phyloP scores from a whole-genome alignment of 2,113 vertebrate species.

The Hippocampus mohnikei region DNA sequence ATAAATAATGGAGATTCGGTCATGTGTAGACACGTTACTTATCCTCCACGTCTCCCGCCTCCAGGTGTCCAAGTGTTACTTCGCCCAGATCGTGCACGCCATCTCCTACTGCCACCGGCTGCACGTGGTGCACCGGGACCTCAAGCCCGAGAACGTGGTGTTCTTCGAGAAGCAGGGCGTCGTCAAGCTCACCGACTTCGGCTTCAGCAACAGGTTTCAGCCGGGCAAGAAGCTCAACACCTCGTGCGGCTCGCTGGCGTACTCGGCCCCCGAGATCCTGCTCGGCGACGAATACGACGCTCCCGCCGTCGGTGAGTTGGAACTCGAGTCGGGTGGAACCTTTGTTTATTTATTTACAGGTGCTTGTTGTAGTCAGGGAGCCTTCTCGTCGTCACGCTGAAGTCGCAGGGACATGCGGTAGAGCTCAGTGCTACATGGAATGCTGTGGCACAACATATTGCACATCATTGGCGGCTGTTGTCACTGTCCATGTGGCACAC shows the following conservation, averaged over 20 bases:
- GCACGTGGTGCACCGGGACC: conserved; percentile 94
- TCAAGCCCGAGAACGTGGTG: conserved; percentile 98
- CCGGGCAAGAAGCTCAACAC: conserved; percentile 93
- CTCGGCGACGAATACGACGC: conserved; percentile 97
- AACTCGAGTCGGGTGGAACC: neutral
- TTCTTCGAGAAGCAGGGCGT: conserved; percentile 98
- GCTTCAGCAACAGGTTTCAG: conserved; percentile 98
- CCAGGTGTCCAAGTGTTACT: conserved; percentile 94
- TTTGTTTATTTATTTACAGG: neutral
- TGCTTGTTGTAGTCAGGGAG: neutral
- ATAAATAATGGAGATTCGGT: too few species aligned
- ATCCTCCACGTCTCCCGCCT: neutral
- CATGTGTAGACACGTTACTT: too few species aligned
- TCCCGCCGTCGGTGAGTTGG: conserved; percentile 82
- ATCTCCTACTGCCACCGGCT: conserved; percentile 98
- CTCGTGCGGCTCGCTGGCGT: conserved; percentile 95
- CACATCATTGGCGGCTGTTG: neutral
- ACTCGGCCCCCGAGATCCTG: conserved; percentile 95
- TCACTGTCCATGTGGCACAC: neutral
- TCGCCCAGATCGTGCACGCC: conserved; percentile 96
- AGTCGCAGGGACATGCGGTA: too few species aligned
- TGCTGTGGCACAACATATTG: too few species aligned
- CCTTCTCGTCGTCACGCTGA: too few species aligned
- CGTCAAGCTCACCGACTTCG: conserved; percentile 97
- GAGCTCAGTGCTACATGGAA: too few species aligned